Base-by-base conservation (phyloP, 2,797 vertebrate species). In the Lagodon rhomboides region DNA sequence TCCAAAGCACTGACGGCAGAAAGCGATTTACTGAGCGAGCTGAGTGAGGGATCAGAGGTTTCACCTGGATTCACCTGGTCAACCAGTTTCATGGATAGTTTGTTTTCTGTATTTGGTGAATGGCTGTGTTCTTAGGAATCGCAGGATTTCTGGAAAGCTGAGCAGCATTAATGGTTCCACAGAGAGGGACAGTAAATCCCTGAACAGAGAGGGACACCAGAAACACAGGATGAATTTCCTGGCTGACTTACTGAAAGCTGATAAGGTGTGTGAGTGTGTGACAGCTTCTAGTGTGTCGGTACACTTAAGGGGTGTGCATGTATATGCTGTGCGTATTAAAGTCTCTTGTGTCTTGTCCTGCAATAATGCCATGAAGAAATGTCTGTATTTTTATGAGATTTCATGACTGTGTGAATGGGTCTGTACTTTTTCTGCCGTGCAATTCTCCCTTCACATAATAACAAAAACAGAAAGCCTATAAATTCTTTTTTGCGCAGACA, bases 391-490 rank as follows among this genome's bases (percentile, higher is more conserved):
- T 75, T 75, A 77, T 41, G 61, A 63, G 75, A 55, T 34, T 84
- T 51, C 7, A 51, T 3, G 17, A 47, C 34, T 73, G 46, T 81
- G 46, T 50, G 51, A 78, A 49, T 51, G 47, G 59, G 38, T 56
- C 47, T 38, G 20, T 22, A 30, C 27, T 67, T 58, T 59, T 56
- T 64, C 61, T 67, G 23, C 43, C 49, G 71, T 16, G 41, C 41
- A 62, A 59, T 46, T 72, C 51, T 72, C 56, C 17, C 22, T 53
- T 55, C 41, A 49, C 23, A 65, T 85, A 23, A 86, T 80, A 75
- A 75, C 54, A 87, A 83, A 89, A 91, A 76, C 87, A 90, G 85
- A 88, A 58, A 46, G 62, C 71, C 77, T 51, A 55, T 78, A 73
- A 87, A 74, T 73, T 80, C 23, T 68, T 77, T 43, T 46, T 71